phyloP scores from a whole-genome alignment of 2,113 vertebrate species.

The Capra hircus region DNA sequence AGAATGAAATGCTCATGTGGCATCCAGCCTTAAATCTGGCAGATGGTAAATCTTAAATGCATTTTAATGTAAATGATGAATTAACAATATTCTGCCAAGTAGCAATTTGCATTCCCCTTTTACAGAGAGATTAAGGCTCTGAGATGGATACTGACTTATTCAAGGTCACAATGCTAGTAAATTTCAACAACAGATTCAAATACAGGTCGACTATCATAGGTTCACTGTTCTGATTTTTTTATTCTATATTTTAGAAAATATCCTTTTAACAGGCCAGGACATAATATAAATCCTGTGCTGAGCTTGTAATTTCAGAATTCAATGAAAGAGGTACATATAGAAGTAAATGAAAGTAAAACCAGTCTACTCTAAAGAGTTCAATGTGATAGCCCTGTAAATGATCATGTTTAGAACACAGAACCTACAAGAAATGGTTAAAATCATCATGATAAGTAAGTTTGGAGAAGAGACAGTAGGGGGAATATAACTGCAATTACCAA shows the following conservation, averaged over 20 bases:
- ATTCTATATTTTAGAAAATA: not conserved
- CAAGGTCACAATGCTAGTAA: not conserved
- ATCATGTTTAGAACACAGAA: not conserved
- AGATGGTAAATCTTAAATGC: not conserved
- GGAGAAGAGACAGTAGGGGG: not conserved
- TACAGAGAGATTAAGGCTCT: not conserved
- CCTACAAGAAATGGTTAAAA: not conserved
- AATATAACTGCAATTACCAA: not conserved
- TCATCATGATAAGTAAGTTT: not conserved
- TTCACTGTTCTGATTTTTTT: not conserved
- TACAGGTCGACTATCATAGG: not conserved
- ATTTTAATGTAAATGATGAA: not conserved
- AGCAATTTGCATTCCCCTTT: not conserved
- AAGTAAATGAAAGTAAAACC: slow-evolving; percentile 20
- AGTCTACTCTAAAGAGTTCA: not conserved
- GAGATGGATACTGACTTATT: not conserved
- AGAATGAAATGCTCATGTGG: not conserved
- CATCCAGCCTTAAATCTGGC: not conserved
- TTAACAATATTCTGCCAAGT: not conserved
- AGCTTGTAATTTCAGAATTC: not conserved
- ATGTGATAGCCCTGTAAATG: not conserved
- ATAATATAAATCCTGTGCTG: not conserved
- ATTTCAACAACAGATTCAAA: slow-evolving; percentile 7
- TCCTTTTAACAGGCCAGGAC: not conserved
- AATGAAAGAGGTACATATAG: not conserved